phyloP scores from a whole-genome alignment of 2,888 invertebrate species.

The Phortica magna region DNA sequence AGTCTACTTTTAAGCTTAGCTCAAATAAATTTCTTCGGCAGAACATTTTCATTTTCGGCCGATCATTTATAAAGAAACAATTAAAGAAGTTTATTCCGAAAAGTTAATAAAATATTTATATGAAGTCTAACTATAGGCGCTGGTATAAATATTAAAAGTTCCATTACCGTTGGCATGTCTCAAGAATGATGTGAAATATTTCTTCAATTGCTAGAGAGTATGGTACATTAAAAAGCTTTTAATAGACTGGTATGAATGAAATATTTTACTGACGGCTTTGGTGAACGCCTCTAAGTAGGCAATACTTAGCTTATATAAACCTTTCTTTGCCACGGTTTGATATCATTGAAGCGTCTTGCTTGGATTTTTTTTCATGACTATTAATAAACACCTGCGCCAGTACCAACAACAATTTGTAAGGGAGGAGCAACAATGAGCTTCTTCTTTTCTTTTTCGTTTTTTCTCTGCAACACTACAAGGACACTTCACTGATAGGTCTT shows the following conservation, averaged over 20 bases:
- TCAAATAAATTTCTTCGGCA: no score
- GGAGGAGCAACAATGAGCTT: neutral
- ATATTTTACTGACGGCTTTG: no score
- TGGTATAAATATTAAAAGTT: neutral
- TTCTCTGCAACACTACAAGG: constrained; percentile 6
- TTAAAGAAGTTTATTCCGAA: neutral
- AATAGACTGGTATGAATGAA: no score
- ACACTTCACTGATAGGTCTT: constrained; percentile 19
- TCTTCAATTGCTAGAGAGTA: no score
- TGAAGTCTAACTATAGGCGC: neutral
- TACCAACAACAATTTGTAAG: neutral
- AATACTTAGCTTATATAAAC: neutral
- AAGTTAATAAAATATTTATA: no score
- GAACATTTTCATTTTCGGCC: neutral
- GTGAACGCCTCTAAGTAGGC: neutral
- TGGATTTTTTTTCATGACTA: neutral
- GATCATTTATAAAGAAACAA: neutral
- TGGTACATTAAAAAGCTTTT: no score
- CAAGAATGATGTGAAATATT: no score
- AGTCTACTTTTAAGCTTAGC: no score
- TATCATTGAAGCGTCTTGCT: neutral
- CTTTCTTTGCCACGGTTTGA: neutral
- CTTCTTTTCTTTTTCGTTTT: neutral
- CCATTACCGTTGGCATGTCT: no score
- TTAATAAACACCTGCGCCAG: constrained; percentile 1